Percentiles rank a stretch among this genome's conserved stretches.
phyloP scores from a whole-genome alignment of 2,113 vertebrate species.

The Mesocricetus auratus region DNA sequence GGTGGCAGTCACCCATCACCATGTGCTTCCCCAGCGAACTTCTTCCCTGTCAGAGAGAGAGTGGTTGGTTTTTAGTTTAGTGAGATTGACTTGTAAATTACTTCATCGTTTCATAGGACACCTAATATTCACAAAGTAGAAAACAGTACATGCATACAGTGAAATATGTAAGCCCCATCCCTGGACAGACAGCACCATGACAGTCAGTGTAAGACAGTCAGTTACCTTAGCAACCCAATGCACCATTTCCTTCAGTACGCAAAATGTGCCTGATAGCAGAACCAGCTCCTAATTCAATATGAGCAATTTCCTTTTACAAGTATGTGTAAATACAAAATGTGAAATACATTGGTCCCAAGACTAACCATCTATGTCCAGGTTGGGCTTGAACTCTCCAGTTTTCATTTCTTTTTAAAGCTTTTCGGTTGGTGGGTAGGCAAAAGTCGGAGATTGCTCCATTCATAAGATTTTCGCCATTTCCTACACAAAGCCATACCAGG shows the following conservation, averaged over 20 bases:
- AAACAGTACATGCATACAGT: conserved; percentile 4
- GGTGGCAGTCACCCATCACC: conserved; percentile 80
- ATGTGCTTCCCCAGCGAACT: conserved; percentile 70
- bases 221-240: not conserved
- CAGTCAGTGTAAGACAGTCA: not conserved
- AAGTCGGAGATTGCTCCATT: not conserved
- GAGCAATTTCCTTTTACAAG: conserved; percentile 42
- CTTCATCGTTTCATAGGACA: conserved; percentile 40
- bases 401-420: not conserved
- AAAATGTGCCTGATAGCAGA: not conserved
- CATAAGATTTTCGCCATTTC: not conserved
- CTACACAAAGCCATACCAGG: not conserved
- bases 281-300: conserved; percentile 34
- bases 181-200: not conserved
- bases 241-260: not conserved
- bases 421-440: not conserved
- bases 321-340: conserved; percentile 3
- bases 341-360: conserved; percentile 34
- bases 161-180: not conserved
- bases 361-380: not conserved
- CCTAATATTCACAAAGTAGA: conserved; percentile 35
- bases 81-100: conserved; percentile 42
- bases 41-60: conserved; percentile 79
- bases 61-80: conserved; percentile 55
- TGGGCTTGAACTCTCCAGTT: not conserved